Evolutionary conservation across 2,797 vertebrate genomes (phyloP).

Genomic region (Hapalemur alaotrensis): DNA sequence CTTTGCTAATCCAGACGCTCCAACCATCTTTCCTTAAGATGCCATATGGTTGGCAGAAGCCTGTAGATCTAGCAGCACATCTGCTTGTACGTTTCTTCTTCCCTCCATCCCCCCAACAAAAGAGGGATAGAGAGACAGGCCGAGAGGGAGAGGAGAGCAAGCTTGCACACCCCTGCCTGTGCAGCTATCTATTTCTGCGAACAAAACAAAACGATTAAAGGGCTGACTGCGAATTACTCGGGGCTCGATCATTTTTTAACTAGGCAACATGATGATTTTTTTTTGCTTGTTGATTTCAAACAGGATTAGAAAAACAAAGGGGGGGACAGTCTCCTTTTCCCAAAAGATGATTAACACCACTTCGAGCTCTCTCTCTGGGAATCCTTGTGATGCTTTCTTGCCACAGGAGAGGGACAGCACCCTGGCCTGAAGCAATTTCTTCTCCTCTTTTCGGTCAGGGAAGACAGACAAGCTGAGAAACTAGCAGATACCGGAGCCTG

Average conservation of each 20-base stretch:
- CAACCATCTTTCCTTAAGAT: constrained; percentile 97
- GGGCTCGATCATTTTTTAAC: constrained; percentile 68
- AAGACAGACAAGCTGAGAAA: constrained; percentile 77
- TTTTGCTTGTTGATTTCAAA: constrained; percentile 72
- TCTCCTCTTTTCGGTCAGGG: constrained; percentile 76
- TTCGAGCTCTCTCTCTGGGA: constrained; percentile 74
- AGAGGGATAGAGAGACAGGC: constrained; percentile 65
- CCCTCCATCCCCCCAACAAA: constrained; percentile 87
- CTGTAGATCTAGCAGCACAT: constrained; percentile 99
- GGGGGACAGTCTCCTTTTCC: constrained; percentile 56
- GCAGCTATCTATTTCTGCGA: constrained; percentile 74
- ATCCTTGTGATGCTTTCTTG: constrained; percentile 74
- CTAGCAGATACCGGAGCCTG: constrained; percentile 71
- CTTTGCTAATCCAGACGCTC: constrained; percentile 95
- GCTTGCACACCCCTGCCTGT: background rate
- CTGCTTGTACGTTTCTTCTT: constrained; percentile 95
- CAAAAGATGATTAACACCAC: constrained; percentile 67
- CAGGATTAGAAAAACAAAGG: constrained; percentile 78
- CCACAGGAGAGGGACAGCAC: constrained; percentile 58
- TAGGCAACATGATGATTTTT: constrained; percentile 6
- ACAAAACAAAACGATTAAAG: constrained; percentile 76
- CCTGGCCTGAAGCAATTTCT: constrained; percentile 50
- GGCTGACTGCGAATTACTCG: constrained; percentile 62
- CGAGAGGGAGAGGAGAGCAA: background rate
- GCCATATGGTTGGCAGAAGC: constrained; percentile 99